Percentiles rank a stretch among this genome's conserved stretches.
Conservation (phyloP, 2,797 vertebrate genomes). For the Lindbergichthys nudifrons region DNA sequence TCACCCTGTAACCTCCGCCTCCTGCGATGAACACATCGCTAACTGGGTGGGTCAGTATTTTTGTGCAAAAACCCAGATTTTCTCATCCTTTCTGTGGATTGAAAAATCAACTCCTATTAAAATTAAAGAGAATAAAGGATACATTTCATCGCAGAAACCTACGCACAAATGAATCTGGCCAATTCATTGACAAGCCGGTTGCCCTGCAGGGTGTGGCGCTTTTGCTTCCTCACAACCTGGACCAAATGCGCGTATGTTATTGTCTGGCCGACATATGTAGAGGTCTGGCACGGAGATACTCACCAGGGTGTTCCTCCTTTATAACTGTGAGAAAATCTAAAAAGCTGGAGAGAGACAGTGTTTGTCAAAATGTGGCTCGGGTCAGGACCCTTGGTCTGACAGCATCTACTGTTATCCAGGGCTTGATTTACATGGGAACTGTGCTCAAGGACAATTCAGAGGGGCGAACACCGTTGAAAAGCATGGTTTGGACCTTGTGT, state of each 20-base stretch:
- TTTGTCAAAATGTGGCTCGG: conserved; percentile 48
- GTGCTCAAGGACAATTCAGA: conserved; percentile 59
- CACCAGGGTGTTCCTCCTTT: conserved; percentile 73
- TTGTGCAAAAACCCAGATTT: conserved; percentile 5
- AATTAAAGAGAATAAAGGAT: conserved; percentile 7
- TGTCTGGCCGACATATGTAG: conserved; percentile 77
- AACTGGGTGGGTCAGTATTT: background rate
- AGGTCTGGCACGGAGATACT: conserved; percentile 70
- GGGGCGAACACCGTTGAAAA: conserved; percentile 40
- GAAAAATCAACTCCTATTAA: background rate
- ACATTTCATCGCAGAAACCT: conserved; percentile 9
- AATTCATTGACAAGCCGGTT: conserved; percentile 47
- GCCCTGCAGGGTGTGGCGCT: conserved; percentile 67
- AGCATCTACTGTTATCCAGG: conserved; percentile 41
- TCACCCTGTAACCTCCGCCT: conserved; percentile 9
- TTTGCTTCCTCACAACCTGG: conserved; percentile 57
- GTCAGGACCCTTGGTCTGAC: conserved; percentile 43
- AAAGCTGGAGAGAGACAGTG: conserved; percentile 51
- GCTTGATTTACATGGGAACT: conserved; percentile 57
- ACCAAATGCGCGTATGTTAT: conserved; percentile 37
- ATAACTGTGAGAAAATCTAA: conserved; percentile 70
- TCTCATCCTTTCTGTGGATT: background rate
- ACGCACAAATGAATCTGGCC: conserved; percentile 18
- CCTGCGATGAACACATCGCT: background rate
- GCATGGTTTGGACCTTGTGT: conserved; percentile 36